Evolutionary conservation across 2,113 vertebrate genomes (phyloP).

Genomic region (Microcebus tavaratra): DNA sequence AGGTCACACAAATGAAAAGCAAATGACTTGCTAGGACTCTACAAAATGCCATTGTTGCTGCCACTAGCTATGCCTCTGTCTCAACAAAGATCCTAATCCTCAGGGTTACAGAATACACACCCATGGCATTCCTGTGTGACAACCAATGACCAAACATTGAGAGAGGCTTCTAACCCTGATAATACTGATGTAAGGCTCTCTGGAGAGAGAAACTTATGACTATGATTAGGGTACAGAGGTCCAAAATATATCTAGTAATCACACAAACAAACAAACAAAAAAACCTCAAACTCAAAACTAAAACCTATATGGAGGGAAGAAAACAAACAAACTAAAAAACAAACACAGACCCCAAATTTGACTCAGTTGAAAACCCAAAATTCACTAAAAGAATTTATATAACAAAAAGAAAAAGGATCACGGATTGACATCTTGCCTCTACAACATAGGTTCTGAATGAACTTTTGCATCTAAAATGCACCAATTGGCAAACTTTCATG

Average conservation of each 20-base stretch:
- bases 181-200: background rate
- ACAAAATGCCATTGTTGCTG: background rate
- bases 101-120: background rate
- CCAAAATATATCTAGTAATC: background rate
- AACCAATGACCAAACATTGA: background rate
- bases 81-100: background rate
- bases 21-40: background rate
- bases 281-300: background rate
- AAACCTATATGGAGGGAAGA: background rate
- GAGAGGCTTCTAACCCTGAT: background rate
- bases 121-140: background rate
- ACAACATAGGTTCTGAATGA: background rate
- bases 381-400: background rate
- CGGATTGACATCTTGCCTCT: background rate
- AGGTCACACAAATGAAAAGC: background rate
- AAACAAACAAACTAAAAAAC: background rate
- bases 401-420: background rate
- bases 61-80: background rate
- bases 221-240: background rate
- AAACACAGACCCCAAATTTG: background rate
- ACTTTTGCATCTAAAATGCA: background rate
- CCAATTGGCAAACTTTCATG: background rate
- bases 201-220: background rate
- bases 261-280: background rate
- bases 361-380: background rate